A percentile compares a stretch with the other conserved stretches of the same genome.
phyloP scores from a whole-genome alignment of 2,113 vertebrate species.

The Lampris incognitus region DNA sequence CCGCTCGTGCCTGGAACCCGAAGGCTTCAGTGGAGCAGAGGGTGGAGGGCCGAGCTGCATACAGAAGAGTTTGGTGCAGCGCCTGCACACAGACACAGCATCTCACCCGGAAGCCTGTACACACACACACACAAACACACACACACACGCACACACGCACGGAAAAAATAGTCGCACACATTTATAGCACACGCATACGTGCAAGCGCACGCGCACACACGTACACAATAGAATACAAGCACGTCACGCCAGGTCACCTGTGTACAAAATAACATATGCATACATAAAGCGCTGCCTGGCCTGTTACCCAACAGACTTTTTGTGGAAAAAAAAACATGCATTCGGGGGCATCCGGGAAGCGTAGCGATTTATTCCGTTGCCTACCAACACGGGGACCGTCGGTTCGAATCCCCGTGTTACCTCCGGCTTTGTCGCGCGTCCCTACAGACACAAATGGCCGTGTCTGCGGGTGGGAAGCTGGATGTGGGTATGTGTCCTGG shows the following conservation, averaged over 20 bases:
- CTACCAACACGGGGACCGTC: too few species aligned
- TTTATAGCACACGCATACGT: background rate
- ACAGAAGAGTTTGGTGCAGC: constrained; percentile 36
- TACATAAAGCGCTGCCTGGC: background rate
- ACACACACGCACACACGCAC: background rate
- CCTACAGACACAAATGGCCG: too few species aligned
- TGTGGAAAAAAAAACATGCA: too few species aligned
- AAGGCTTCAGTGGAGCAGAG: constrained; percentile 63
- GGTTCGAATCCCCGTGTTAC: too few species aligned
- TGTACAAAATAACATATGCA: background rate
- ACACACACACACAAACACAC: background rate
- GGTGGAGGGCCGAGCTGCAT: constrained; percentile 51
- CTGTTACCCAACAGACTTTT: background rate
- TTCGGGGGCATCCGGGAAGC: too few species aligned
- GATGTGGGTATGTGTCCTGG: too few species aligned
- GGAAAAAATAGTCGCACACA: background rate
- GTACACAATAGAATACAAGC: background rate
- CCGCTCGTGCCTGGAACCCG: constrained; percentile 49
- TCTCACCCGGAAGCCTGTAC: background rate
- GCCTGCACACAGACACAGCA: constrained; percentile 1
- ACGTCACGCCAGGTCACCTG: background rate
- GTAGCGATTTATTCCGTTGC: too few species aligned
- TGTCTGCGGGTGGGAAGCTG: too few species aligned
- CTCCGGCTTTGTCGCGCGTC: too few species aligned
- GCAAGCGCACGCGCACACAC: background rate